Conservation (phyloP, 2,113 vertebrate species). For the Tragelaphus strepsiceros region DNA sequence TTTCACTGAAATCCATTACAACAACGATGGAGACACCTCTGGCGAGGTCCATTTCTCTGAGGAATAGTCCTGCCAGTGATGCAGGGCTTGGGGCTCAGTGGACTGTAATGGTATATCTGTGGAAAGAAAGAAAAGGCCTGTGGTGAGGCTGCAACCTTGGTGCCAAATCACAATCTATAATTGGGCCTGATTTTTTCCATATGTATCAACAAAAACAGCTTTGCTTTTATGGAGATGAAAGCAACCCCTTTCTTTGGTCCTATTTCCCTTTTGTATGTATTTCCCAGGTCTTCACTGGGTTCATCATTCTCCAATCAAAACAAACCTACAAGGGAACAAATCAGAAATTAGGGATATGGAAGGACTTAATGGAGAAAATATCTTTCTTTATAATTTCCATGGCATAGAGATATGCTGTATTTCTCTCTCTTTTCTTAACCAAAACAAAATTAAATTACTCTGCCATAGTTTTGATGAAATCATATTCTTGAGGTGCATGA, state of each 20-base stretch:
- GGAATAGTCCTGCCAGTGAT: constrained; percentile 65
- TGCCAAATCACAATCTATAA: constrained; percentile 83
- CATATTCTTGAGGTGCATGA: neutral
- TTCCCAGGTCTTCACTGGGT: constrained; percentile 63
- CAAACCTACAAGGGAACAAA: neutral
- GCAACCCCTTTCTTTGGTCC: constrained; percentile 72
- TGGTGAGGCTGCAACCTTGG: constrained; percentile 77
- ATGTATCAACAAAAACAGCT: constrained; percentile 84
- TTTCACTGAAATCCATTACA: constrained; percentile 54
- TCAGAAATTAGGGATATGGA: neutral
- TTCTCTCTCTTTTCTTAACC: neutral
- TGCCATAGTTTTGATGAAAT: neutral
- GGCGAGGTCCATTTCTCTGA: constrained; percentile 55
- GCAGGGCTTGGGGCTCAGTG: constrained; percentile 69
- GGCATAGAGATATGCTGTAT: neutral
- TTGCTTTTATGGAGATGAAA: constrained; percentile 81
- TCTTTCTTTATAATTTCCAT: neutral
- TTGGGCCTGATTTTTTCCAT: constrained; percentile 83
- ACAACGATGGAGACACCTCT: constrained; percentile 59
- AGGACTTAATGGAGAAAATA: neutral
- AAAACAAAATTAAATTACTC: neutral
- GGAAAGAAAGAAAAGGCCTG: constrained; percentile 79
- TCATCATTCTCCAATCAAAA: constrained; percentile 8
- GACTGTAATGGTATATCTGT: constrained; percentile 78
- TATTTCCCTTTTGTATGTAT: constrained; percentile 81